Conservation (phyloP, 1,140 invertebrate genomes). For the Sitophilus oryzae region DNA sequence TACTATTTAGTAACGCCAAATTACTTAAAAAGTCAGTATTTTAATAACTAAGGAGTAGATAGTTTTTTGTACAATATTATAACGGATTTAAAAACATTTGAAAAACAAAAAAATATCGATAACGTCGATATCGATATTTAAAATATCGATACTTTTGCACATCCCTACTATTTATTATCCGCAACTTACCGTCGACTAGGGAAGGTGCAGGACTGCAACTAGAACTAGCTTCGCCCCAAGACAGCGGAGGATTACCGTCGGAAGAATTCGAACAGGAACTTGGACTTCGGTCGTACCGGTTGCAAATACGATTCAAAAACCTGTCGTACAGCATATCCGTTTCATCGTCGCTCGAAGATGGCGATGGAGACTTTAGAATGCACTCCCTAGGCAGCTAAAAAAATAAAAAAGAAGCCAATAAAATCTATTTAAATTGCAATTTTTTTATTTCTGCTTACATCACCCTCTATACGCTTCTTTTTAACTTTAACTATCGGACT, state of each 20-base stretch:
- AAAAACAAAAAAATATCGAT: no score
- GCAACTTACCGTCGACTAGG: conserved; percentile 10
- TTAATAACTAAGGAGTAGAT: no score
- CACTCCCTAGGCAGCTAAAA: conserved; percentile 9
- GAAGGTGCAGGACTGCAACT: conserved; percentile 9
- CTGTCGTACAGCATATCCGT: not conserved
- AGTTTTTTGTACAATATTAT: no score
- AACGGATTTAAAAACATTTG: no score
- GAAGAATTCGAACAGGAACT: conserved; percentile 24
- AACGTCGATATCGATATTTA: not conserved
- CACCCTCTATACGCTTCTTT: not conserved
- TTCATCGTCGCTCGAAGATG: conserved; percentile 30
- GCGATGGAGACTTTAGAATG: conserved; percentile 3
- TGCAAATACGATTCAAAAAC: not conserved
- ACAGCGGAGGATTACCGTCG: conserved; percentile 9
- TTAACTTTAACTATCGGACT: not conserved
- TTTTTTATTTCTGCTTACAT: conserved; percentile 9
- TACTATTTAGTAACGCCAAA: no score
- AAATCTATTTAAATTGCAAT: not conserved
- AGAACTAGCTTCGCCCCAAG: conserved; percentile 14
- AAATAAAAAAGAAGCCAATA: no score
- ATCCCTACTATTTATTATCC: no score
- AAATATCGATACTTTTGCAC: no score
- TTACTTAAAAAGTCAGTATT: no score
- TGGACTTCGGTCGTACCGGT: conserved; percentile 11